A percentile compares a stretch with the other conserved stretches of the same genome.
Conservation (phyloP, 2,888 invertebrate species). For the Leptinotarsa juncta region DNA sequence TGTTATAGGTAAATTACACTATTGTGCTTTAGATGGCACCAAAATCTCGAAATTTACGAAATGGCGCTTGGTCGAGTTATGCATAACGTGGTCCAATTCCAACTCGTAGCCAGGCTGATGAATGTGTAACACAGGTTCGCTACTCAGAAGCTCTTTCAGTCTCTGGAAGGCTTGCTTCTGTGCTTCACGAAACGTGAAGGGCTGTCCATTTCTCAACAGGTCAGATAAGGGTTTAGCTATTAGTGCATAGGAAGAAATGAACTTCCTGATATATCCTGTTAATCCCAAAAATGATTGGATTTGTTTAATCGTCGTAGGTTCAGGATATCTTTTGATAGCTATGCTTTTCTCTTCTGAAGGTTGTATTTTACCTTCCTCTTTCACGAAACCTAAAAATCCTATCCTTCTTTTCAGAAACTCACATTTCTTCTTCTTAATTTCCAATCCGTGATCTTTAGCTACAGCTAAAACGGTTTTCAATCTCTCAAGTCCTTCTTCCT, state of each 20-base stretch:
- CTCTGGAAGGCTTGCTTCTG: slow-evolving; percentile 37
- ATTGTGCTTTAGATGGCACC: too few relatives aligned
- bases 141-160: slow-evolving; percentile 38
- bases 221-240: slow-evolving; percentile 58
- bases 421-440: slow-evolving; percentile 59
- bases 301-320: slow-evolving; percentile 51
- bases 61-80: too few relatives aligned
- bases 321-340: slow-evolving; percentile 51
- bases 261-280: slow-evolving; percentile 59
- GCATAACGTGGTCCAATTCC: too few relatives aligned
- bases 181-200: slow-evolving; percentile 39
- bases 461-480: slow-evolving; percentile 50
- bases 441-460: slow-evolving; percentile 46
- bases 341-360: slow-evolving; percentile 44
- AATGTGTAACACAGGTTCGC: slow-evolving; percentile 43
- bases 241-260: slow-evolving; percentile 53
- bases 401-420: slow-evolving; percentile 53
- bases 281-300: slow-evolving; percentile 57
- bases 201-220: slow-evolving; percentile 43
- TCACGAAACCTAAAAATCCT: slow-evolving; percentile 46
- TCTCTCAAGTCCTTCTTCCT: slow-evolving; percentile 44
- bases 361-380: slow-evolving; percentile 45
- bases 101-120: slow-evolving; percentile 34
- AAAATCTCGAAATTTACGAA: too few relatives aligned
- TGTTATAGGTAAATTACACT: too few relatives aligned